Evolutionary conservation across 2,888 invertebrate species (phyloP).

Genomic region (Choristoneura rosaceana): DNA sequence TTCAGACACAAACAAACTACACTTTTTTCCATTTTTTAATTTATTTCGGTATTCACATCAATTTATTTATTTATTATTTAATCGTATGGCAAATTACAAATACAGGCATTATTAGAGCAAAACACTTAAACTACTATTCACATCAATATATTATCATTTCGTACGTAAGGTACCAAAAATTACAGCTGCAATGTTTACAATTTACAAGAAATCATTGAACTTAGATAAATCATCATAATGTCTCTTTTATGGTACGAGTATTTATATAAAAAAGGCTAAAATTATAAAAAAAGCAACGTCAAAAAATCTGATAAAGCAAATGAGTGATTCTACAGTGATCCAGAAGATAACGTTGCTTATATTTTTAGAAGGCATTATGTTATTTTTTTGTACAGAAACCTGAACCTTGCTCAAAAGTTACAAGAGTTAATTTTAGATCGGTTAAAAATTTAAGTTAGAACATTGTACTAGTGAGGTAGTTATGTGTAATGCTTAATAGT

Average conservation of each 20-base stretch:
- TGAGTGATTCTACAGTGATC: conserved; percentile 5
- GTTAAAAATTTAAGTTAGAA: neutral
- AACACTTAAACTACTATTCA: too few species aligned
- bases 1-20: too few species aligned
- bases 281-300: conserved; percentile 4
- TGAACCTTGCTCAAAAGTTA: neutral
- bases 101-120: too few species aligned
- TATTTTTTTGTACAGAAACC: neutral
- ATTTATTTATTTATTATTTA: too few species aligned
- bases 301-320: conserved; percentile 27
- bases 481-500: neutral
- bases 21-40: too few species aligned
- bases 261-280: neutral
- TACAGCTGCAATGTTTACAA: too few species aligned
- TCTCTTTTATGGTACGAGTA: conserved; percentile 15
- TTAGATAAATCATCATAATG: conserved; percentile 11
- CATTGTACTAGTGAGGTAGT: neutral
- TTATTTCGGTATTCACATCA: too few species aligned
- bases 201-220: neutral
- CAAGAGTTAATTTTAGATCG: neutral
- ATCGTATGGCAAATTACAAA: too few species aligned
- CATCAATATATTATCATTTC: too few species aligned
- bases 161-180: too few species aligned
- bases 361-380: neutral
- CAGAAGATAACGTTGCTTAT: neutral